A percentile compares a stretch with the other conserved stretches of the same genome.
Conservation (phyloP, 2,113 vertebrate genomes). For the Apus apus region DNA sequence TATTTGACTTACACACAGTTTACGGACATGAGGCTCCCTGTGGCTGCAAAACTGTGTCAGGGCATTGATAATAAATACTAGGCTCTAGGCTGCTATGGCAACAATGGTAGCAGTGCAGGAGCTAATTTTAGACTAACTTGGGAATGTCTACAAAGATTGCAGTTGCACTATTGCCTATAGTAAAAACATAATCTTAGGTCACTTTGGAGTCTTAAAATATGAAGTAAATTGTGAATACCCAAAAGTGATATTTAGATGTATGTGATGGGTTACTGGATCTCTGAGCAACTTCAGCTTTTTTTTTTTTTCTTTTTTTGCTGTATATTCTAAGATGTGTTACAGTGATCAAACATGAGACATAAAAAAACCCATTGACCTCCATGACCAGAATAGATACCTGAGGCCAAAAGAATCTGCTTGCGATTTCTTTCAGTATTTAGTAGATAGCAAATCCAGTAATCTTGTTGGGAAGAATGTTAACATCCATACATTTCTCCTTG, state of each 20-base stretch:
- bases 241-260: not conserved
- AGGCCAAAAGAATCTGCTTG: constrained; percentile 4
- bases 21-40: not conserved
- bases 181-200: not conserved
- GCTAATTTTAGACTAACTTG: constrained; percentile 8
- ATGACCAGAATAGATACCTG: not conserved
- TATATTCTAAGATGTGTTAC: not conserved
- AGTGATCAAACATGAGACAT: not conserved
- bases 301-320: not conserved
- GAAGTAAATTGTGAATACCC: not conserved
- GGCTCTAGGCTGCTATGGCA: constrained; percentile 21
- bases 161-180: not conserved
- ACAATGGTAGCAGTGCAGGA: not conserved
- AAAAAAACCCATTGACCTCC: not conserved
- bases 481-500: not conserved
- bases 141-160: not conserved
- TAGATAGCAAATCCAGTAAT: constrained; percentile 36
- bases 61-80: not conserved
- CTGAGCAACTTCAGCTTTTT: not conserved
- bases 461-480: constrained; percentile 12
- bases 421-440: not conserved
- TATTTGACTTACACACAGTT: not conserved
- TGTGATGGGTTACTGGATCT: not conserved
- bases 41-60: not conserved
- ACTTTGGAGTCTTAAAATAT: not conserved